A percentile compares a stretch with the other conserved stretches of the same genome.
Evolutionary conservation across 2,888 invertebrate genomes (phyloP).

Genomic region (Sarcophaga caerulescens): DNA sequence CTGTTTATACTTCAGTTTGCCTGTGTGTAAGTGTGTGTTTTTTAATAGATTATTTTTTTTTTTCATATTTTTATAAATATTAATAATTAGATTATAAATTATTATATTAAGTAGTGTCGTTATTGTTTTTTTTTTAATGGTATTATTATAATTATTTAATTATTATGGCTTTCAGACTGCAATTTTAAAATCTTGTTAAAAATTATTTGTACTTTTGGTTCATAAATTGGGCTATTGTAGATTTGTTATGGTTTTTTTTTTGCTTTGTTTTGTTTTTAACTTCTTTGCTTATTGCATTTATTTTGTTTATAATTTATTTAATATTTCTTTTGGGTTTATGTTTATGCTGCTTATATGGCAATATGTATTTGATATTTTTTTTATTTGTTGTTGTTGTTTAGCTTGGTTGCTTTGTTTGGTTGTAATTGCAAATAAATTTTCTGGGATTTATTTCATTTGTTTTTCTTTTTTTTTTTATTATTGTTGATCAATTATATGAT

Average conservation of each 20-base stretch:
- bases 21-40: slow-evolving; percentile 55
- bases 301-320: slow-evolving; percentile 53
- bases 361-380: not conserved
- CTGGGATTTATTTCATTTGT: not conserved
- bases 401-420: not conserved
- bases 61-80: slow-evolving; percentile 56
- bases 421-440: not conserved
- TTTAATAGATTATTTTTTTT: slow-evolving; percentile 49
- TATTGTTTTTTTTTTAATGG: slow-evolving; percentile 42
- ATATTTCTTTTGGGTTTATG: slow-evolving; percentile 63
- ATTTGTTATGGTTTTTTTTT: slow-evolving; percentile 71
- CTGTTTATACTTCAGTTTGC: slow-evolving; percentile 53
- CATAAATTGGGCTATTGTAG: slow-evolving; percentile 81
- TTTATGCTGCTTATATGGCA: not conserved
- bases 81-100: slow-evolving; percentile 38
- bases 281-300: slow-evolving; percentile 59
- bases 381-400: slow-evolving; percentile 21
- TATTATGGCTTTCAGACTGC: slow-evolving; percentile 77
- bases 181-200: slow-evolving; percentile 77
- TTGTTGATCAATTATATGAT: not conserved
- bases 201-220: slow-evolving; percentile 81
- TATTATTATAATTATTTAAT: slow-evolving; percentile 67
- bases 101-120: not conserved
- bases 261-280: slow-evolving; percentile 69
- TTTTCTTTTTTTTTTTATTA: not conserved